phyloP scores from a whole-genome alignment of 2,113 vertebrate species.

The Halcyon malimbica region DNA sequence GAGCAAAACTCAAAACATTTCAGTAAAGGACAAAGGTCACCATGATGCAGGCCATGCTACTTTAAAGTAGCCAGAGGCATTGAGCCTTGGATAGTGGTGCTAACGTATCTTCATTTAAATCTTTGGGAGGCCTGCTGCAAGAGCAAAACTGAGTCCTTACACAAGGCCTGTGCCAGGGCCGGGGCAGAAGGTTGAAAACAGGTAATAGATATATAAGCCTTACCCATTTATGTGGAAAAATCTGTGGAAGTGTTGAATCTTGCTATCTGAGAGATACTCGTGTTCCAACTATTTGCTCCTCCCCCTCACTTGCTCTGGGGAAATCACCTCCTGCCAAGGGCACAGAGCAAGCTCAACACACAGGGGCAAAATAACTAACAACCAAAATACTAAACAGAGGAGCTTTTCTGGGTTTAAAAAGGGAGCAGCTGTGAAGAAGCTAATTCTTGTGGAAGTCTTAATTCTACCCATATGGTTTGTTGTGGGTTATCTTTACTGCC shows the following conservation, averaged over 20 bases:
- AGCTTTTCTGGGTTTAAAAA: background rate
- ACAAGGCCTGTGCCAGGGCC: background rate
- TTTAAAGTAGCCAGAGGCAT: background rate
- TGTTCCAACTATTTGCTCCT: background rate
- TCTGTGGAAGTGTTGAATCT: background rate
- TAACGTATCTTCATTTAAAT: background rate
- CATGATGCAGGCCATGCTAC: background rate
- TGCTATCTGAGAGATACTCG: background rate
- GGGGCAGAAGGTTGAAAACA: background rate
- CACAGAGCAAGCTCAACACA: background rate
- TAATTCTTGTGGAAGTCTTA: background rate
- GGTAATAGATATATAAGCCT: background rate
- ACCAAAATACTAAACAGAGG: too few relatives aligned
- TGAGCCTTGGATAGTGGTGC: background rate
- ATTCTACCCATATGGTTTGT: rapidly evolving
- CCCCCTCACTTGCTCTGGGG: background rate
- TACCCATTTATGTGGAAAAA: background rate
- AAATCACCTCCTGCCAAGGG: background rate
- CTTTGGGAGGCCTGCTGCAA: background rate
- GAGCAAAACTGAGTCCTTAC: background rate
- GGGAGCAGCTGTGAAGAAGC: background rate
- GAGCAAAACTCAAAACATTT: background rate
- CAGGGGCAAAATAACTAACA: background rate
- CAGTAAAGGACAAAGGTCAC: background rate
- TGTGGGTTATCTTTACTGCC: background rate